Conservation (phyloP, 2,888 invertebrate genomes). For the Orchesella flavescens region DNA sequence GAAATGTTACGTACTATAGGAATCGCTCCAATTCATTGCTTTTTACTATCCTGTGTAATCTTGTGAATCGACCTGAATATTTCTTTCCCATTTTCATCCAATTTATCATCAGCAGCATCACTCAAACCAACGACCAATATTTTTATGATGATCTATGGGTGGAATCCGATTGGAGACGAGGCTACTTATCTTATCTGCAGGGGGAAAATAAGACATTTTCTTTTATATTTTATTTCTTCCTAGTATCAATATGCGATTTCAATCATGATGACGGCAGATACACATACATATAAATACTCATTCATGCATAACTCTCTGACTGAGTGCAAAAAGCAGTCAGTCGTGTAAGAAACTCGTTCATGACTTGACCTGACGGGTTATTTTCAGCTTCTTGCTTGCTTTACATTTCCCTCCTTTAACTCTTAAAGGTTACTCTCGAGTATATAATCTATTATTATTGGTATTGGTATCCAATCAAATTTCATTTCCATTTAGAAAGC, state of each 20-base stretch:
- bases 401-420: too few relatives aligned
- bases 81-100: constrained; percentile 28
- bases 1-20: not conserved
- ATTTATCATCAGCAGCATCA: constrained; percentile 39
- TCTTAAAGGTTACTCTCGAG: too few relatives aligned
- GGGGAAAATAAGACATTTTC: not conserved
- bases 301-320: not conserved
- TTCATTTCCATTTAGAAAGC: too few relatives aligned
- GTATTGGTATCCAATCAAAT: too few relatives aligned
- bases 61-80: not conserved
- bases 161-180: not conserved
- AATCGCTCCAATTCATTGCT: not conserved
- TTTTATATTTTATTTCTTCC: not conserved
- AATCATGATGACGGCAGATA: not conserved
- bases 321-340: too few relatives aligned
- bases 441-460: too few relatives aligned
- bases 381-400: too few relatives aligned
- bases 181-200: not conserved
- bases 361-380: too few relatives aligned
- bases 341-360: too few relatives aligned
- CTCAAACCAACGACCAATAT: constrained; percentile 19
- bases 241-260: too few relatives aligned
- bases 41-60: not conserved
- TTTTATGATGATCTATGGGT: constrained; percentile 6
- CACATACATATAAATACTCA: not conserved